Base-by-base conservation (phyloP, 2,797 vertebrate genomes). In the Poecilia gillii region DNA sequence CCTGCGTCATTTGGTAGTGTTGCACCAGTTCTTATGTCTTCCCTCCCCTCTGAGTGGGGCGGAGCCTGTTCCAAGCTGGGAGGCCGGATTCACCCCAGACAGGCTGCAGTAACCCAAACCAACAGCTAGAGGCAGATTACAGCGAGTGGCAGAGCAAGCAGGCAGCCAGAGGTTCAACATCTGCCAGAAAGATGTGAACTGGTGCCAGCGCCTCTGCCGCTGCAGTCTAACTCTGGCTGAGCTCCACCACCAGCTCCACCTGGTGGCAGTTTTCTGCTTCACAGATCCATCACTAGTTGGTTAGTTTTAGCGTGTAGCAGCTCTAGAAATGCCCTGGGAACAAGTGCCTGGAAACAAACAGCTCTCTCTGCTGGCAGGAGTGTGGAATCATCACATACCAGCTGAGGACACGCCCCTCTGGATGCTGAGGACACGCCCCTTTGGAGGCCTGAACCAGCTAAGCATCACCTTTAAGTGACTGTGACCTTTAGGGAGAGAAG, bases 341-440 rank as follows among this genome's bases (percentile, higher is more conserved):
- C 57, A 81, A 73, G 79, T 81, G 79, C 74, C 79, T 81, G 79
- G 31, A 77, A 76, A 72, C 57, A 66, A 73, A 51, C 39, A 7
- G 39, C 46, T 76, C 46, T 28, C 51, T 43, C 49, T 57, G 49
- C 62, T 74, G 33, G 41, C n/a, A 25, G 46, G 33, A 43, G 72
- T 14, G 57, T 72, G 47, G 62, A 68, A 72, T 31, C 33, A 18
- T 80, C 62, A 18, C 16, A 36, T 18, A n/a, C 23, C 18, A 25
- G 20, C 49, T 20, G 73, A 51, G 20, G 49, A 51, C 20, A 51
- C 20, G 49, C 49, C 49, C 20, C 49, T 51, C 18, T 51, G 18
- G 49, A 51, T 51, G 18, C 49, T 8, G 41, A 43, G 41, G 39
- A 39, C 39, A 39, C 39, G 39, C 39, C 39, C 39, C 39, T 39